Percentiles rank a stretch among this genome's conserved stretches.
Evolutionary conservation across 2,888 invertebrate species (phyloP).

Genomic region (Xestobium rufovillosum): DNA sequence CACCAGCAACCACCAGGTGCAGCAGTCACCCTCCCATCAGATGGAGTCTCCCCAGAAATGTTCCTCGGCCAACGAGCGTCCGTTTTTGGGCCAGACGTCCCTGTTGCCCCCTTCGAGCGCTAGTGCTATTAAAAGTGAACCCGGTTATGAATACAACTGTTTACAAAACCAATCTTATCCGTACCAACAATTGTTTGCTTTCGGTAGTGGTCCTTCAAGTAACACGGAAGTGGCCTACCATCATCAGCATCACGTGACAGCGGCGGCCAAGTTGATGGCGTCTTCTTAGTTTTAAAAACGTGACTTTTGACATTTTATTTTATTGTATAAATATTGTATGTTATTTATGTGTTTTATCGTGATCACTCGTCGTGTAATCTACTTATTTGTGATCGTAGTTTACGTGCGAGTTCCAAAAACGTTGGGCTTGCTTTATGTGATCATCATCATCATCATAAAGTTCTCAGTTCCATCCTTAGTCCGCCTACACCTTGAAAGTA

Average conservation of each 20-base stretch:
- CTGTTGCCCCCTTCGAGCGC: conserved; percentile 45
- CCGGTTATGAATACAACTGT: conserved; percentile 42
- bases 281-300: conserved; percentile 65
- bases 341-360: no score
- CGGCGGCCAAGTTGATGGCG: conserved; percentile 76
- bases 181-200: conserved; percentile 52
- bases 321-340: no score
- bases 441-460: no score
- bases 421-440: no score
- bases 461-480: no score
- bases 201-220: conserved; percentile 39
- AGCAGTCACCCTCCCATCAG: conserved; percentile 21
- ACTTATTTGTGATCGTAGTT: no score
- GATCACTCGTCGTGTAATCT: no score
- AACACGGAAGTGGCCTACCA: conserved; percentile 62
- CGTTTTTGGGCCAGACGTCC: conserved; percentile 52
- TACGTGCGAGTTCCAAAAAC: no score
- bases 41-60: conserved; percentile 23
- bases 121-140: conserved; percentile 41
- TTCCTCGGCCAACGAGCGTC: conserved; percentile 34
- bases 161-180: conserved; percentile 41
- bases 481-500: no score
- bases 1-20: conserved; percentile 21
- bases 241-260: conserved; percentile 79
- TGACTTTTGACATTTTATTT: no score